Conservation (phyloP, 35 echinoderm and acorn worm species). For the Hemicentrotus pulcherrimus region DNA sequence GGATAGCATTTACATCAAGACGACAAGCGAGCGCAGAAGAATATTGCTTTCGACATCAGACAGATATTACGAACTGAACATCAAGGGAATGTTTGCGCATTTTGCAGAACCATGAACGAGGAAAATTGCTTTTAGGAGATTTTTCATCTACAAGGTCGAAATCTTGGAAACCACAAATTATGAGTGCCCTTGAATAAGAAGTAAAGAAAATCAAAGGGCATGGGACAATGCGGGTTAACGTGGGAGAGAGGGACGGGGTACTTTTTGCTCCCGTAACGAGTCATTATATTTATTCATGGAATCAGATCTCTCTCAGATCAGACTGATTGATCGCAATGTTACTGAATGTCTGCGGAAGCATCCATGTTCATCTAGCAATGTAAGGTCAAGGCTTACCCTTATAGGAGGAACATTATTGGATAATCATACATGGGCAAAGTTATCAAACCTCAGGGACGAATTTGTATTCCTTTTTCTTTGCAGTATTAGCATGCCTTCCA, state of each 20-base stretch:
- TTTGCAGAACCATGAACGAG: neutral
- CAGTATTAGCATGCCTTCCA: too few relatives aligned
- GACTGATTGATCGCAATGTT: neutral
- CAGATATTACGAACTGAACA: neutral
- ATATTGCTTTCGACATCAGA: constrained; percentile 13
- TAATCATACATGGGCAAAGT: too few relatives aligned
- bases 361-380: too few relatives aligned
- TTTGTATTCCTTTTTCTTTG: too few relatives aligned
- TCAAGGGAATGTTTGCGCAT: neutral
- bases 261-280: neutral
- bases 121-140: constrained; percentile 13
- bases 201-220: neutral
- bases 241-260: neutral
- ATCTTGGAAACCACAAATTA: neutral
- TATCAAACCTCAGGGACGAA: too few relatives aligned
- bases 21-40: neutral
- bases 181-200: neutral
- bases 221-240: neutral
- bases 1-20: neutral
- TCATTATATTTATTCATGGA: neutral
- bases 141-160: neutral
- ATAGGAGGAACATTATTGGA: too few relatives aligned
- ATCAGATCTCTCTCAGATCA: neutral
- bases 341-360: neutral
- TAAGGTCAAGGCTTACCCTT: too few relatives aligned